Conservation (phyloP, 2,113 vertebrate genomes). For the Triplophysa rosa region DNA sequence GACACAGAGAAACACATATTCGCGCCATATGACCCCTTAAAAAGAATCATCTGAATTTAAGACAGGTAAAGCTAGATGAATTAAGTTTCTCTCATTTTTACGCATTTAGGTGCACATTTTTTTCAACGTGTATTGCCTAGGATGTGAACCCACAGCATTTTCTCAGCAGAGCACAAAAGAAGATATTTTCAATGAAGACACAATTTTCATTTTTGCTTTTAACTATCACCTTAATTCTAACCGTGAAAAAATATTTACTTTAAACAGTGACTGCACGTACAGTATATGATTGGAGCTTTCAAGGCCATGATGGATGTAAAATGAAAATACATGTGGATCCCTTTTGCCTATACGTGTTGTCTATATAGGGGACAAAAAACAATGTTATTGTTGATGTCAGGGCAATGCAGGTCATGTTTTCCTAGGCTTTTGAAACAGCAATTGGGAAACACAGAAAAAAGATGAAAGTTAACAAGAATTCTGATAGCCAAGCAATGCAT, state of each 20-base stretch:
- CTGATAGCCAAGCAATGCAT: slow-evolving; percentile 17
- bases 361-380: neutral
- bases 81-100: neutral
- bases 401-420: slow-evolving; percentile 16
- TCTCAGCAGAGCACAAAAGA: no score
- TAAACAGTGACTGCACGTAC: neutral
- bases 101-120: no score
- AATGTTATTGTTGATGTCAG: neutral
- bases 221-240: neutral
- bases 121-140: no score
- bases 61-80: neutral
- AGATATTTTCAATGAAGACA: no score
- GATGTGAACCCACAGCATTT: no score
- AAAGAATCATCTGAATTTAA: neutral
- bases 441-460: neutral
- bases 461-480: slow-evolving; percentile 40
- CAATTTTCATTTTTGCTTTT: no score
- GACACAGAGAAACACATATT: no score
- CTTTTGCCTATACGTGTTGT: neutral
- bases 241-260: neutral
- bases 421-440: slow-evolving; percentile 8
- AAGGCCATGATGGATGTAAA: neutral
- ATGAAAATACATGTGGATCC: neutral
- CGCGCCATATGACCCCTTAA: no score
- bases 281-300: neutral